Conservation (phyloP, 2,888 invertebrate species). For the Cheilosia soror region DNA sequence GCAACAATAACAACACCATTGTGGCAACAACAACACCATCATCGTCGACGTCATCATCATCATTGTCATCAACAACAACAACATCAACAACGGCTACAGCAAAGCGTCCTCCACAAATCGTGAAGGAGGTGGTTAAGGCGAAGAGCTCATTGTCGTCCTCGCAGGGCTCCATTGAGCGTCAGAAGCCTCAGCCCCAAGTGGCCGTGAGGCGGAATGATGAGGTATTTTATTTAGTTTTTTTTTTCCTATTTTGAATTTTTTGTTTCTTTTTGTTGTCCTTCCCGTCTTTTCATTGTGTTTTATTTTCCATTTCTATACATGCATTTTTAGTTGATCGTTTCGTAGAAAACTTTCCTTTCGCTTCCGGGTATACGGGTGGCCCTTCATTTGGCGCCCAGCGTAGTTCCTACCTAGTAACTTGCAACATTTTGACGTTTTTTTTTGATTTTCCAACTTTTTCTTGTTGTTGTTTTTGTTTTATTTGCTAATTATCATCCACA, state of each 20-base stretch:
- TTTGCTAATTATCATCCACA: slow-evolving; percentile 24
- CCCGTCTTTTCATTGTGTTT: slow-evolving; percentile 33
- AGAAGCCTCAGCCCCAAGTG: slow-evolving; percentile 78
- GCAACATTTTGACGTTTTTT: slow-evolving; percentile 1
- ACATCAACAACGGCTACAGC: slow-evolving; percentile 65
- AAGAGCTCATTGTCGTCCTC: slow-evolving; percentile 78
- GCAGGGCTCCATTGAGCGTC: slow-evolving; percentile 78
- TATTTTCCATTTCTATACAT: slow-evolving; percentile 1
- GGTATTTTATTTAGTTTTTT: slow-evolving; percentile 77
- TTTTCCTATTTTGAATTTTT: slow-evolving; percentile 48
- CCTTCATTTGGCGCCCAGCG: slow-evolving; percentile 5
- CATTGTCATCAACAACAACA: slow-evolving; percentile 58
- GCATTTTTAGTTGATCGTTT: slow-evolving; percentile 3
- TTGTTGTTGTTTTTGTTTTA: neutral
- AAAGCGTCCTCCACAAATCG: slow-evolving; percentile 77
- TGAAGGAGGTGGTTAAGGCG: slow-evolving; percentile 78
- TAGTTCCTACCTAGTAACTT: slow-evolving; percentile 8
- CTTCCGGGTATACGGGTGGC: slow-evolving; percentile 15
- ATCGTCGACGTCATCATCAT: slow-evolving; percentile 45
- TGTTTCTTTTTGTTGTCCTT: slow-evolving; percentile 51
- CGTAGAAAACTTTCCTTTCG: slow-evolving; percentile 14
- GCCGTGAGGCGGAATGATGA: slow-evolving; percentile 79
- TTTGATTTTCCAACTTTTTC: slow-evolving; percentile 13
- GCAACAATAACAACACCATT: slow-evolving; percentile 68
- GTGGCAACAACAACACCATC: slow-evolving; percentile 48